These are phyloP conservation scores for Congeria kusceri DNA, from an alignment of 2,888 invertebrate genomes.

Conservation along the genomic window DNA sequence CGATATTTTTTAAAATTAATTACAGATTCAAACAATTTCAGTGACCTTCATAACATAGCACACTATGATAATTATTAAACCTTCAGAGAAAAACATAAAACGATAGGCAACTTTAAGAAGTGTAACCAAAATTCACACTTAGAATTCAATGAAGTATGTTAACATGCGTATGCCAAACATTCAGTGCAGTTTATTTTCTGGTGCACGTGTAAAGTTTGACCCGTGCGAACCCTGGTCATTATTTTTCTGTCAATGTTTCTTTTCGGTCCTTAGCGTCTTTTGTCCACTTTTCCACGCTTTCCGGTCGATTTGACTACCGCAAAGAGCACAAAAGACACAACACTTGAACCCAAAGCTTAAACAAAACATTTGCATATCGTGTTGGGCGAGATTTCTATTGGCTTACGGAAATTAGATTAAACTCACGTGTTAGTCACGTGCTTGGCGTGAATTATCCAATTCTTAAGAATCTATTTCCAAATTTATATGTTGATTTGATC, in stretches of 20 bases:
- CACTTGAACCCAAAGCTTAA: constrained; percentile 54
- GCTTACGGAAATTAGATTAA: constrained; percentile 63
- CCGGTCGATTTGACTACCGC: constrained; percentile 54
- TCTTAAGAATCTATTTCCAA: constrained; percentile 4
- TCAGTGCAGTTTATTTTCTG: constrained; percentile 7
- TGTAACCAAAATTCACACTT: too few species aligned
- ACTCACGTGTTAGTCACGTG: constrained; percentile 58
- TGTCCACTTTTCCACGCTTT: constrained; percentile 38
- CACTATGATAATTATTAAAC: too few species aligned
- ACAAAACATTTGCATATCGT: constrained; percentile 59
- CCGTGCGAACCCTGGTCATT: constrained; percentile 44
- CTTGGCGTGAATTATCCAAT: neutral
- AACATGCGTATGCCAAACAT: neutral
- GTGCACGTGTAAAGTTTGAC: constrained; percentile 26
- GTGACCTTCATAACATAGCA: too few species aligned
- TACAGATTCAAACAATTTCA: too few species aligned
- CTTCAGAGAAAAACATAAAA: too few species aligned
- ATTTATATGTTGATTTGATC: constrained; percentile 8
- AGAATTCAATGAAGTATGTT: too few species aligned
- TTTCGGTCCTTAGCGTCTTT: constrained; percentile 21
- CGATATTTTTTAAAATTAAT: too few species aligned
- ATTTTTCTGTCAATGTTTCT: constrained; percentile 44
- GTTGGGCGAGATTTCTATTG: constrained; percentile 36
- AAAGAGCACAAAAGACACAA: constrained; percentile 63
- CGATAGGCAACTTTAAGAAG: too few species aligned